These are phyloP conservation scores for Loripinus fragilis DNA, from an alignment of 2,888 invertebrate genomes.

Conservation along the genomic window DNA sequence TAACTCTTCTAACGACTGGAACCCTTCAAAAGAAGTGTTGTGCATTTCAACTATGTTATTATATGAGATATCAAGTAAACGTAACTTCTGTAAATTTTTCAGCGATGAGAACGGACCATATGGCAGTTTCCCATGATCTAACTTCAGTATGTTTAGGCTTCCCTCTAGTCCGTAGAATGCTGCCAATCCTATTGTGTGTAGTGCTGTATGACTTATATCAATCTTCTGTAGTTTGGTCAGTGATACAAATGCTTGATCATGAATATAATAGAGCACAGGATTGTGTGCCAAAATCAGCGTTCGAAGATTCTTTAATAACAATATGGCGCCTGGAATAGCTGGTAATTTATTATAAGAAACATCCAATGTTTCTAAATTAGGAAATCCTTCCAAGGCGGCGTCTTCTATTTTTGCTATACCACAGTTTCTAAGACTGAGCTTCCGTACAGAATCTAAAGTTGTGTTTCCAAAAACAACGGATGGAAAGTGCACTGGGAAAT, in stretches of 20 bases:
- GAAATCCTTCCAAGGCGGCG: slow-evolving; percentile 36
- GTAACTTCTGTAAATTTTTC: slow-evolving; percentile 36
- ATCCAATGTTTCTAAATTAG: slow-evolving; percentile 45
- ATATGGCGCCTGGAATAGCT: slow-evolving; percentile 40
- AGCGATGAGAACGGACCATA: slow-evolving; percentile 53
- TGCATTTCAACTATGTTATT: slow-evolving; percentile 60
- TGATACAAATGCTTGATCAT: slow-evolving; percentile 45
- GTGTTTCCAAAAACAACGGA: slow-evolving; percentile 35
- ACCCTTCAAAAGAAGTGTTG: slow-evolving; percentile 55
- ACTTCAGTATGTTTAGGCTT: slow-evolving; percentile 31
- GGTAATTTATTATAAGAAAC: slow-evolving; percentile 53
- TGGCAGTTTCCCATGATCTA: slow-evolving; percentile 40
- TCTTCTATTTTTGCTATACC: slow-evolving; percentile 45
- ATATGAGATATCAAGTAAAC: slow-evolving; percentile 50
- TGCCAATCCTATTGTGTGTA: slow-evolving; percentile 36
- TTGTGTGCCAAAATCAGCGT: slow-evolving; percentile 47
- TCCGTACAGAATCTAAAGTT: slow-evolving; percentile 29
- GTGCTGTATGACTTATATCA: slow-evolving; percentile 44
- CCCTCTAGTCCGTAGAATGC: slow-evolving; percentile 53
- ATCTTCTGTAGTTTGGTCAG: slow-evolving; percentile 39
- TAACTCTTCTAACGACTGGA: slow-evolving; percentile 45
- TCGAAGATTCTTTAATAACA: slow-evolving; percentile 38
- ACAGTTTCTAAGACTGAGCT: slow-evolving; percentile 42
- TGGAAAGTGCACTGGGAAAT: slow-evolving; percentile 48
- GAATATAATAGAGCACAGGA: slow-evolving; percentile 44